These are phyloP conservation scores for Chouioia cunea DNA, from an alignment of 2,888 invertebrate species.

Conservation along the genomic window DNA sequence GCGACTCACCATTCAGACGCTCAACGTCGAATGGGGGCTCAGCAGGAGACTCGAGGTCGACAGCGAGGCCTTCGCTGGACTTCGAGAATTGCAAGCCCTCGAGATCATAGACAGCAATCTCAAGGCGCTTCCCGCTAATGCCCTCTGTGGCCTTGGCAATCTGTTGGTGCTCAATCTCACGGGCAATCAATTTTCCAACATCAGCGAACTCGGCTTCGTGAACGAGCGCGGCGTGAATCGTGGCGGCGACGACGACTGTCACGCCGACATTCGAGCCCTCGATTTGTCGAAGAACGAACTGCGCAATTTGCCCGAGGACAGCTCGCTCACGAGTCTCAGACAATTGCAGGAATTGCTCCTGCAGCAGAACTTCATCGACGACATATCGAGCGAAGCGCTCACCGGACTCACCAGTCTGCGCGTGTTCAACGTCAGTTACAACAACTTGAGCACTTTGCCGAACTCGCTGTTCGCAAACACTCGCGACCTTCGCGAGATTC, in stretches of 20 bases:
- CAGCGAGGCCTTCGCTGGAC: constrained; percentile 79
- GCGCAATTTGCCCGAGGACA: constrained; percentile 78
- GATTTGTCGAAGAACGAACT: constrained; percentile 88
- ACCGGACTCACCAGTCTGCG: constrained; percentile 83
- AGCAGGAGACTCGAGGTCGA: constrained; percentile 82
- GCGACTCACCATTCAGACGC: constrained; percentile 82
- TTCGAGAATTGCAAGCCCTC: constrained; percentile 83
- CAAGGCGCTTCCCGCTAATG: constrained; percentile 81
- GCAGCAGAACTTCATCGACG: constrained; percentile 86
- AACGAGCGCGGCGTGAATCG: constrained; percentile 66
- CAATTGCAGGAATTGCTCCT: constrained; percentile 84
- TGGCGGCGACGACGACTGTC: constrained; percentile 70
- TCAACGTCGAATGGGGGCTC: constrained; percentile 84
- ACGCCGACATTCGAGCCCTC: constrained; percentile 79
- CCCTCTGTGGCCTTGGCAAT: constrained; percentile 84
- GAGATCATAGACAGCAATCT: constrained; percentile 89
- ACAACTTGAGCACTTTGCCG: constrained; percentile 84
- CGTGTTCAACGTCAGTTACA: constrained; percentile 88
- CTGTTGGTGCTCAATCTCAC: constrained; percentile 88
- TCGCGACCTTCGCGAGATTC: constrained; percentile 84
- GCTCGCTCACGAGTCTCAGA: constrained; percentile 81
- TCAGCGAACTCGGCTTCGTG: constrained; percentile 81
- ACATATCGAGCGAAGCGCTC: constrained; percentile 84
- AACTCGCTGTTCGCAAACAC: constrained; percentile 85
- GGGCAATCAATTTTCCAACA: constrained; percentile 83